Percentiles rank a stretch among this genome's conserved stretches.
phyloP scores from a whole-genome alignment of 2,888 invertebrate genomes.

The Lobophora halterata region DNA sequence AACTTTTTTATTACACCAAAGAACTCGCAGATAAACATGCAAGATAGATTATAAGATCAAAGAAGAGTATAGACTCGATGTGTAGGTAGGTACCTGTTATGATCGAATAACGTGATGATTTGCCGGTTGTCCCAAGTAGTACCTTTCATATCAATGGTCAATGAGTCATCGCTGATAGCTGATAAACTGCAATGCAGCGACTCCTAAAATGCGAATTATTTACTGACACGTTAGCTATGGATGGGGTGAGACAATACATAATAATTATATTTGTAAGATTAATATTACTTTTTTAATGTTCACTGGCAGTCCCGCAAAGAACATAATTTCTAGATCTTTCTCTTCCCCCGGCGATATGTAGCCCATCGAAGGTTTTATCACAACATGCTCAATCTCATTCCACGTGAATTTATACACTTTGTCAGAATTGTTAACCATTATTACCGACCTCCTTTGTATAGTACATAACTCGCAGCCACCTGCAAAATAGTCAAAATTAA shows the following conservation, averaged over 20 bases:
- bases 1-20: no score
- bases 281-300: slow-evolving; percentile 48
- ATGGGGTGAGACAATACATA: neutral
- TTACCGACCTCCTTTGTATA: slow-evolving; percentile 57
- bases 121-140: slow-evolving; percentile 72
- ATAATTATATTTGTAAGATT: neutral
- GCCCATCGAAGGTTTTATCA: slow-evolving; percentile 64
- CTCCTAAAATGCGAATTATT: slow-evolving; percentile 47
- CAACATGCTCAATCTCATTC: slow-evolving; percentile 50
- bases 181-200: slow-evolving; percentile 48
- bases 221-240: no score
- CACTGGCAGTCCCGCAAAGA: slow-evolving; percentile 55
- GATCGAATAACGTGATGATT: slow-evolving; percentile 61
- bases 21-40: no score
- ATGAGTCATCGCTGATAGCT: slow-evolving; percentile 56
- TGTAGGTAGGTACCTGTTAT: slow-evolving; percentile 45
- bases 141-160: slow-evolving; percentile 57
- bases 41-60: no score
- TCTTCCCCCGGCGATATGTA: slow-evolving; percentile 74
- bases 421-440: slow-evolving; percentile 71
- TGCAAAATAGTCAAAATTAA: slow-evolving; percentile 27
- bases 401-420: slow-evolving; percentile 70
- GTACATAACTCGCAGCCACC: slow-evolving; percentile 65
- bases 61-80: neutral
- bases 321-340: slow-evolving; percentile 69